phyloP scores from a whole-genome alignment of 2,888 invertebrate genomes.

The Dendrolimus pini region DNA sequence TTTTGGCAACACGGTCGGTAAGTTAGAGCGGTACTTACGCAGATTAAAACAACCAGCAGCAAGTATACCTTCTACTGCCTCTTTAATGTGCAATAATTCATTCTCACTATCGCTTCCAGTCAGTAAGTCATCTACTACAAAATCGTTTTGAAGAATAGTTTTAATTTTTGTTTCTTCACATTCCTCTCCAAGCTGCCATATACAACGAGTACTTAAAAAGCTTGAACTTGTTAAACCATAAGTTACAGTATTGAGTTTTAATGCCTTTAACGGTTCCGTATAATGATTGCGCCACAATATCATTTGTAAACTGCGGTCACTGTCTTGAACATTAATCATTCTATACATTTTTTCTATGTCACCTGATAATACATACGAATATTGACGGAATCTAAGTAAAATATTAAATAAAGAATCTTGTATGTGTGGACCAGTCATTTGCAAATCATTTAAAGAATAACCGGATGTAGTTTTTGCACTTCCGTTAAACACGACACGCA shows the following conservation, averaged over 20 bases:
- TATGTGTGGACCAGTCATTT: neutral
- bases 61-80: slow-evolving; percentile 7
- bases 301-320: slow-evolving; percentile 8
- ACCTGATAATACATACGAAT: slow-evolving; percentile 12
- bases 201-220: slow-evolving; percentile 18
- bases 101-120: slow-evolving; percentile 12
- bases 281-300: slow-evolving; percentile 19
- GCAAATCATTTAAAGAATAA: too few species aligned
- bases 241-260: slow-evolving; percentile 25
- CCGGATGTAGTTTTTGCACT: too few species aligned
- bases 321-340: slow-evolving; percentile 1
- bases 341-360: slow-evolving; percentile 17
- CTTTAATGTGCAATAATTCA: slow-evolving; percentile 8
- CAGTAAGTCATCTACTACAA: slow-evolving; percentile 20
- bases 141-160: slow-evolving; percentile 20
- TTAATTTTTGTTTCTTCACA: slow-evolving; percentile 13
- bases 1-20: slow-evolving; percentile 6
- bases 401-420: slow-evolving; percentile 1
- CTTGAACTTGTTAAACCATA: slow-evolving; percentile 27
- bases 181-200: slow-evolving; percentile 22
- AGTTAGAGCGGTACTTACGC: slow-evolving; percentile 15
- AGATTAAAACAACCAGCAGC: slow-evolving; percentile 13
- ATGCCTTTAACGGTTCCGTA: slow-evolving; percentile 9
- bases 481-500: too few species aligned
- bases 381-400: slow-evolving; percentile 4